These are phyloP conservation scores for Andrena bicolor DNA, from an alignment of 2,888 invertebrate species.

Conservation along the genomic window DNA sequence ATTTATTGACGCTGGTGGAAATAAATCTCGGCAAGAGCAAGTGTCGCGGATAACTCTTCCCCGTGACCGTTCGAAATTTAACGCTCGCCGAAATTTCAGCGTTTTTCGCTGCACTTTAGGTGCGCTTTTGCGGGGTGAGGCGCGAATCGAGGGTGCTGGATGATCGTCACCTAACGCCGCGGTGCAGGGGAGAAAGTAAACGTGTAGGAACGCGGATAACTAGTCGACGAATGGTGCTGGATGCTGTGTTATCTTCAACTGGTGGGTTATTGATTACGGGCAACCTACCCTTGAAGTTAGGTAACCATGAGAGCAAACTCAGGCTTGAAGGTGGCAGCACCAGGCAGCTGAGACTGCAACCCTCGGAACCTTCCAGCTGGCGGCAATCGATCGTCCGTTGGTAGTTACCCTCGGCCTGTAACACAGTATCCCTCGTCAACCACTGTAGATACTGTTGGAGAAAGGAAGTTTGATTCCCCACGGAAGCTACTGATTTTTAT, in stretches of 20 bases:
- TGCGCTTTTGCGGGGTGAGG: background rate
- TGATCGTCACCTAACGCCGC: constrained; percentile 27
- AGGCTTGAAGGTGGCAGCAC: constrained; percentile 39
- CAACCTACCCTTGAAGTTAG: background rate
- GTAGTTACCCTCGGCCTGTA: constrained; percentile 7
- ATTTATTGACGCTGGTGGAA: constrained; percentile 33
- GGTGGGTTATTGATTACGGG: constrained; percentile 15
- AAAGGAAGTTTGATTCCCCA: background rate
- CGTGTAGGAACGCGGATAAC: background rate
- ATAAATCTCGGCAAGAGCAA: constrained; percentile 36
- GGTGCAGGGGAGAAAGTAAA: background rate
- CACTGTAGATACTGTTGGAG: background rate
- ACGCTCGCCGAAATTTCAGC: constrained; percentile 17
- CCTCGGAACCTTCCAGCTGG: constrained; percentile 1
- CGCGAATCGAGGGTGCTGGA: background rate
- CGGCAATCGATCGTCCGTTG: constrained; percentile 4
- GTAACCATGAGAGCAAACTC: constrained; percentile 16
- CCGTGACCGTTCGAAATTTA: constrained; percentile 38
- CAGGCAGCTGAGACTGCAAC: background rate
- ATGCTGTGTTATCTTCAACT: background rate
- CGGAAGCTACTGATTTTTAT: background rate
- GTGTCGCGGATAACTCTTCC: constrained; percentile 32
- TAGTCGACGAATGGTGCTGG: background rate
- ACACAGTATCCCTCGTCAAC: background rate
- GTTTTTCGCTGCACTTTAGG: background rate